A percentile compares a stretch with the other conserved stretches of the same genome.
Evolutionary conservation across 2,888 invertebrate genomes (phyloP).

Genomic region (Chrysina gloriosa): DNA sequence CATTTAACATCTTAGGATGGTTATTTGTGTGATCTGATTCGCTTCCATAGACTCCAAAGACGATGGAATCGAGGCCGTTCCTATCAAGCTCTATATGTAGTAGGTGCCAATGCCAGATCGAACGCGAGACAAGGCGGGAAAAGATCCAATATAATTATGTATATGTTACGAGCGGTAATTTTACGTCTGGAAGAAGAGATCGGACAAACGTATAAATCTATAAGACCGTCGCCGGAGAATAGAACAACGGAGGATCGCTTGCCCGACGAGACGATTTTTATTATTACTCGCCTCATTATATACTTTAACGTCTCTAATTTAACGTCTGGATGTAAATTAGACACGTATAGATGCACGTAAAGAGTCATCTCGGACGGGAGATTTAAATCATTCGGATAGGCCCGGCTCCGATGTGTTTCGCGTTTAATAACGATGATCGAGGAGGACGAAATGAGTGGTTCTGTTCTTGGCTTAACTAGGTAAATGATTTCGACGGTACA

Average conservation of each 20-base stretch:
- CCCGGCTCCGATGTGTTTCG: neutral
- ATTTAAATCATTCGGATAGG: too few relatives aligned
- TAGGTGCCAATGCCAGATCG: neutral
- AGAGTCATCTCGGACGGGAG: too few relatives aligned
- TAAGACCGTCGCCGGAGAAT: slow-evolving; percentile 42
- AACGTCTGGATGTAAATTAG: slow-evolving; percentile 51
- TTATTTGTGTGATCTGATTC: too few relatives aligned
- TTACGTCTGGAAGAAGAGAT: slow-evolving; percentile 50
- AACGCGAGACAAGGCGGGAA: neutral
- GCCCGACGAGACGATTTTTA: slow-evolving; percentile 47
- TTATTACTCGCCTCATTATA: slow-evolving; percentile 55
- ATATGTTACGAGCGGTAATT: slow-evolving; percentile 59
- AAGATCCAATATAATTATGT: slow-evolving; percentile 51
- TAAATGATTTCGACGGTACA: neutral
- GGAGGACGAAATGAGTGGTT: neutral
- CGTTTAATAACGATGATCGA: slow-evolving; percentile 21
- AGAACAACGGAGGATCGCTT: neutral
- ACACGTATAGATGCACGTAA: slow-evolving; percentile 32
- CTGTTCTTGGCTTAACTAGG: neutral
- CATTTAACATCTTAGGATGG: too few relatives aligned
- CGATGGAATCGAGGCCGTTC: too few relatives aligned
- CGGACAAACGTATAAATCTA: slow-evolving; percentile 56
- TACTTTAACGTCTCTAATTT: slow-evolving; percentile 50
- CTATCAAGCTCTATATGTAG: too few relatives aligned
- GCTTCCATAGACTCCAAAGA: too few relatives aligned